Evolutionary conservation across 2,888 invertebrate genomes (phyloP).

Genomic region (Tortrix viridana): DNA sequence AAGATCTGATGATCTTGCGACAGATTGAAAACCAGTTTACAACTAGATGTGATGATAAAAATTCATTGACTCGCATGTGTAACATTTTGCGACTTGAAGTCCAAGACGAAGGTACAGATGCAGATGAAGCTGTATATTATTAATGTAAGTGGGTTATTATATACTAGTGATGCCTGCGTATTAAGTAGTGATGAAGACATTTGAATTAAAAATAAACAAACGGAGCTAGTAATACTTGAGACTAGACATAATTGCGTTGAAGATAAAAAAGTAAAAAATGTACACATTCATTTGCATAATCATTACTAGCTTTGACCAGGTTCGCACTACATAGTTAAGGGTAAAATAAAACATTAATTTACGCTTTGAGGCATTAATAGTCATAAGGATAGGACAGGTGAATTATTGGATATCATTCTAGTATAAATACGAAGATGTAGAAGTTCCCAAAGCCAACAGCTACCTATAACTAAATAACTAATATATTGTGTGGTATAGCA

Average conservation of each 20-base stretch:
- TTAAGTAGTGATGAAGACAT: slow-evolving; percentile 13
- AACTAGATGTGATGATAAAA: slow-evolving; percentile 35
- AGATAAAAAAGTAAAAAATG: not conserved
- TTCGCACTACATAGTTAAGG: not conserved
- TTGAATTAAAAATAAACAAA: slow-evolving; percentile 2
- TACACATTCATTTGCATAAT: not conserved
- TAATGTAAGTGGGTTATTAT: slow-evolving; percentile 16
- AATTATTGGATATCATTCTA: no score
- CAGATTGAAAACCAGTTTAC: slow-evolving; percentile 44
- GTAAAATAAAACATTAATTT: not conserved
- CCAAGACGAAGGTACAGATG: slow-evolving; percentile 15
- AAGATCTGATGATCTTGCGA: slow-evolving; percentile 44
- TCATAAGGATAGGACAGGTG: no score
- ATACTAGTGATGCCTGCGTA: not conserved
- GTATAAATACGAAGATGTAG: no score
- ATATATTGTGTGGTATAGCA: no score
- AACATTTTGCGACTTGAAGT: slow-evolving; percentile 36
- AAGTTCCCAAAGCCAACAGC: no score
- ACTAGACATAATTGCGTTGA: not conserved
- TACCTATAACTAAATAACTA: no score
- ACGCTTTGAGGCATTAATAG: no score
- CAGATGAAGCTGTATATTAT: not conserved
- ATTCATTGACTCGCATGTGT: slow-evolving; percentile 46
- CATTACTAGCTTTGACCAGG: not conserved
- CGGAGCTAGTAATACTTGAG: not conserved